Conservation (phyloP, 1,140 invertebrate species). For the Psilanteris sp. region DNA sequence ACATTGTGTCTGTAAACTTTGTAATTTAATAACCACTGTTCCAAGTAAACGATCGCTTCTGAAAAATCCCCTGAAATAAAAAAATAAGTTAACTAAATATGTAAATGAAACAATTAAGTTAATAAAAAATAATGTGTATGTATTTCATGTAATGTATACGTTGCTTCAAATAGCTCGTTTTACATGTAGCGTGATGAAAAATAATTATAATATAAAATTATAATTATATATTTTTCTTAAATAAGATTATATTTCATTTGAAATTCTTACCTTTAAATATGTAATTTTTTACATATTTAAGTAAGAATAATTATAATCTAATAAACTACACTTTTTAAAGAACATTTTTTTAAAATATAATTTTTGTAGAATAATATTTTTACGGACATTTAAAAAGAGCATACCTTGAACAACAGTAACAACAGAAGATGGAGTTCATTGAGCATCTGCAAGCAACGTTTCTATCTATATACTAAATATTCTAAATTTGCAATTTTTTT, state of each 20-base stretch:
- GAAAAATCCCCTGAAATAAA: constrained; percentile 91
- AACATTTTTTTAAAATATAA: no score
- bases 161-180: constrained; percentile 70
- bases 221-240: no score
- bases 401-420: constrained; percentile 80
- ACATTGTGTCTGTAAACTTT: constrained; percentile 91
- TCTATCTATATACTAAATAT: constrained; percentile 75
- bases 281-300: no score
- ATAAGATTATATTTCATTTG: no score
- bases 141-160: no score
- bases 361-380: no score
- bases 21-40: constrained; percentile 90
- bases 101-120: neutral
- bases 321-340: no score
- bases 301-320: no score
- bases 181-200: constrained; percentile 31
- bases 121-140: no score
- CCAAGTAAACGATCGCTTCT: constrained; percentile 92
- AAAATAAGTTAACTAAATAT: neutral
- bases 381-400: constrained; percentile 61
- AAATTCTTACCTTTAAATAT: neutral
- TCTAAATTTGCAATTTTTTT: no score
- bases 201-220: neutral
- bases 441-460: constrained; percentile 80
- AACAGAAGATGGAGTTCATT: constrained; percentile 78